A percentile compares a stretch with the other conserved stretches of the same genome.
Conservation (phyloP, 2,888 invertebrate species). For the Acleris emargana region DNA sequence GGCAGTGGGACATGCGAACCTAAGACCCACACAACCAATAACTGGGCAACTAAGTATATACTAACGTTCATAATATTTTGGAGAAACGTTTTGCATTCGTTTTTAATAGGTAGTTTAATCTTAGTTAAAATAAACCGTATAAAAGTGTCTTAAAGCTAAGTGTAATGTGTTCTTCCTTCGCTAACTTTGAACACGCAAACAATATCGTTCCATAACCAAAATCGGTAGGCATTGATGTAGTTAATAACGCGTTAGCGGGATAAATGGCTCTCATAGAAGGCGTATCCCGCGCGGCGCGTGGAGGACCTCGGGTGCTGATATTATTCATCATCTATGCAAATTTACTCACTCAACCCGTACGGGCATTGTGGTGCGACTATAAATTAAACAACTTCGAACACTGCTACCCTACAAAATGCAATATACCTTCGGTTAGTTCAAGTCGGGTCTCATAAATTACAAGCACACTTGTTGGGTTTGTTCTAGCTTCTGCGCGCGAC, state of each 20-base stretch:
- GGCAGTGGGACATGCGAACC: constrained; percentile 26
- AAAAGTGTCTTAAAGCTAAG: too few species aligned
- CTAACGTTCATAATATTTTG: too few species aligned
- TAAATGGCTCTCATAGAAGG: neutral
- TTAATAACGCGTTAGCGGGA: neutral
- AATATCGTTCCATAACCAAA: too few species aligned
- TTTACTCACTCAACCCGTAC: constrained; percentile 11
- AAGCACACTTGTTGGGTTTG: too few species aligned
- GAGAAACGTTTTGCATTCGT: too few species aligned
- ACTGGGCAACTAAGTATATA: too few species aligned
- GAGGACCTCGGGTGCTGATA: constrained; percentile 2
- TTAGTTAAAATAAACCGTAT: too few species aligned
- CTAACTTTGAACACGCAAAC: too few species aligned
- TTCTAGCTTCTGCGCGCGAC: too few species aligned
- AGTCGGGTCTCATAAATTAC: neutral
- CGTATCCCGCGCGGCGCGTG: neutral
- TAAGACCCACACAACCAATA: neutral
- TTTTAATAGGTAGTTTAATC: too few species aligned
- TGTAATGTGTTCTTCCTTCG: too few species aligned
- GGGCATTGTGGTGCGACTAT: constrained; percentile 1
- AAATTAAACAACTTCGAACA: constrained; percentile 10
- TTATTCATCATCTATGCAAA: constrained; percentile 23
- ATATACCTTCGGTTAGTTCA: neutral
- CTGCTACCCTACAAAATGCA: neutral
- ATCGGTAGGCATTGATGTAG: too few species aligned